Evolutionary conservation across 2,888 invertebrate species (phyloP).

Genomic region (Lysandra bellargus): DNA sequence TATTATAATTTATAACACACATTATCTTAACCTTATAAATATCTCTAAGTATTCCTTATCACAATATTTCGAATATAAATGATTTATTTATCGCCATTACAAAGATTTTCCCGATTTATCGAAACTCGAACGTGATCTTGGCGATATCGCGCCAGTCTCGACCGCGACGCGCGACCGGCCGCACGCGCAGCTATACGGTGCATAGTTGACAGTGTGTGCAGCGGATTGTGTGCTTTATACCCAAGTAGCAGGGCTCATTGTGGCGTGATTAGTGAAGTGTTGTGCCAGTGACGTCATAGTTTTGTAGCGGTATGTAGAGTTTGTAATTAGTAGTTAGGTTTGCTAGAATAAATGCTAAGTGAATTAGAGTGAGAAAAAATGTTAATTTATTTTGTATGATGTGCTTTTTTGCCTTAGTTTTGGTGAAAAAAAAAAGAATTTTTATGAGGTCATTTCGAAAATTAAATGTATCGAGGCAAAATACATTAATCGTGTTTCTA

Average conservation of each 20-base stretch:
- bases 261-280: conserved; percentile 25
- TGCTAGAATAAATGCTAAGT: too few relatives aligned
- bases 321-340: not conserved
- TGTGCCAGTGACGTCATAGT: conserved; percentile 25
- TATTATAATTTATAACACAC: too few relatives aligned
- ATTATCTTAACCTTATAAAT: too few relatives aligned
- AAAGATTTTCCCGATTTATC: not conserved
- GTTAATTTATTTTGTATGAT: too few relatives aligned
- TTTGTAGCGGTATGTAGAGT: conserved; percentile 5
- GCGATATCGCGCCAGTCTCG: conserved; percentile 6
- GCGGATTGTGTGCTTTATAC: conserved; percentile 11
- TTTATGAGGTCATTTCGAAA: too few relatives aligned
- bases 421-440: too few relatives aligned
- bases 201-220: not conserved
- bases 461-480: too few relatives aligned
- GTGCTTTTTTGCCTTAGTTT: too few relatives aligned
- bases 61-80: too few relatives aligned
- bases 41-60: too few relatives aligned
- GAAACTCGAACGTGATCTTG: not conserved
- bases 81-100: not conserved
- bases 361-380: not conserved
- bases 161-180: conserved; percentile 19
- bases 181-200: conserved; percentile 26
- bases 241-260: not conserved
- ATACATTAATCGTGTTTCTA: too few relatives aligned